Conservation (phyloP, 1,140 invertebrate genomes). For the Drosophila novamexicana region DNA sequence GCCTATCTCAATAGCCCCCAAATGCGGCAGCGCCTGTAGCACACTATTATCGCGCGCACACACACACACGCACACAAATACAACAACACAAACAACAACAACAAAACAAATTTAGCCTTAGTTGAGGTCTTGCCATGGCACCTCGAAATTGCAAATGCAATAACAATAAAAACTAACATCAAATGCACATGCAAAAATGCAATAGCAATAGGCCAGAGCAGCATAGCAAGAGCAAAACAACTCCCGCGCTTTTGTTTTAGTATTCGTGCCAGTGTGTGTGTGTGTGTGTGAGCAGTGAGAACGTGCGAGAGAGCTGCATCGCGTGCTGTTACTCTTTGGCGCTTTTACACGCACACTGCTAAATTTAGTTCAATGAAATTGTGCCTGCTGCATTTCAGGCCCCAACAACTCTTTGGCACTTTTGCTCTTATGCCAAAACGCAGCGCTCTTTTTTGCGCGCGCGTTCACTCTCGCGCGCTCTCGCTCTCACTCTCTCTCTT, state of each 20-base stretch:
- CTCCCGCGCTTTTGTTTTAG: conserved; percentile 71
- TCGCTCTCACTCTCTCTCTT: conserved; percentile 16
- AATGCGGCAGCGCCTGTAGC: conserved; percentile 64
- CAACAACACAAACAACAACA: conserved; percentile 10
- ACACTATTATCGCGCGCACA: conserved; percentile 49
- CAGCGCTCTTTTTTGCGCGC: conserved; percentile 1
- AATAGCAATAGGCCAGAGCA: conserved; percentile 45
- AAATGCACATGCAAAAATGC: conserved; percentile 56
- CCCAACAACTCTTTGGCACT: conserved; percentile 31
- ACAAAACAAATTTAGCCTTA: conserved; percentile 67
- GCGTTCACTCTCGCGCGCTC: neutral
- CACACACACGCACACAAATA: conserved; percentile 21
- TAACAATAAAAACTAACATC: conserved; percentile 47
- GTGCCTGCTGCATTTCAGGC: conserved; percentile 21
- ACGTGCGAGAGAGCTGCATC: conserved; percentile 29
- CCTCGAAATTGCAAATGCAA: conserved; percentile 76
- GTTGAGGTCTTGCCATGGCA: conserved; percentile 81
- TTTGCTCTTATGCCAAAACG: conserved; percentile 26
- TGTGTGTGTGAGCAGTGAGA: conserved; percentile 15
- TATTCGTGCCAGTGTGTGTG: conserved; percentile 12
- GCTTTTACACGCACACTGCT: conserved; percentile 38
- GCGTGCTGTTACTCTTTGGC: conserved; percentile 24
- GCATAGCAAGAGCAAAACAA: conserved; percentile 62
- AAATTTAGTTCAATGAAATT: conserved; percentile 81
- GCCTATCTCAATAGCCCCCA: conserved; percentile 81